A percentile compares a stretch with the other conserved stretches of the same genome.
phyloP scores from a whole-genome alignment of 2,113 vertebrate genomes.

The Cebus imitator region DNA sequence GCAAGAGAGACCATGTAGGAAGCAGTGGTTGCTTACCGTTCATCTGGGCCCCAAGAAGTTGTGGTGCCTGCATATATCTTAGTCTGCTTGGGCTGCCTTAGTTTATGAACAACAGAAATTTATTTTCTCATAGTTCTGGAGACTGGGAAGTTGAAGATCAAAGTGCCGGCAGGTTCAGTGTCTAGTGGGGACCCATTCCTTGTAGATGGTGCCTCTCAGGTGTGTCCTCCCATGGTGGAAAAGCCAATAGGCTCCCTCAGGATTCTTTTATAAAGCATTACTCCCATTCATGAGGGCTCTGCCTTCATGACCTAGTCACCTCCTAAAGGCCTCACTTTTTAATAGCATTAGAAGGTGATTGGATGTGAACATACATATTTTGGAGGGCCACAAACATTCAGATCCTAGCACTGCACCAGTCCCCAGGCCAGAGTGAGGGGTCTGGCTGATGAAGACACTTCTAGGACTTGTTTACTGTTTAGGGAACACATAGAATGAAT shows the following conservation, averaged over 20 bases:
- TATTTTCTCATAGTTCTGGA: not conserved
- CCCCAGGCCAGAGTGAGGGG: not conserved
- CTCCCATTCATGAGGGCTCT: not conserved
- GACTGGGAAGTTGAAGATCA: not conserved
- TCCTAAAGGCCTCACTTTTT: not conserved
- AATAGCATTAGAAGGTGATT: not conserved
- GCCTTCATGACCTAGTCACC: not conserved
- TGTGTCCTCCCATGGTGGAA: not conserved
- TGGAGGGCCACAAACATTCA: not conserved
- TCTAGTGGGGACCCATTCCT: not conserved
- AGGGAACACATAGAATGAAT: not conserved
- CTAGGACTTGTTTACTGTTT: not conserved
- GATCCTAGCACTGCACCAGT: not conserved
- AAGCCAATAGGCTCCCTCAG: not conserved
- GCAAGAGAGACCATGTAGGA: not conserved
- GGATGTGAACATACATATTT: not conserved
- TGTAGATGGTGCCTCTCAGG: not conserved
- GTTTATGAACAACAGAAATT: not conserved
- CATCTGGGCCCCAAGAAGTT: not conserved
- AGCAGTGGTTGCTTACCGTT: not conserved
- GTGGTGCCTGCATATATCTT: accelerated
- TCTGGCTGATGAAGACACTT: not conserved
- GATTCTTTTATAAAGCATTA: not conserved
- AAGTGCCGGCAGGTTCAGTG: not conserved
- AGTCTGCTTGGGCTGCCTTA: not conserved